Conservation (phyloP, 2,113 vertebrate genomes). For the Cochlearius cochlearius region DNA sequence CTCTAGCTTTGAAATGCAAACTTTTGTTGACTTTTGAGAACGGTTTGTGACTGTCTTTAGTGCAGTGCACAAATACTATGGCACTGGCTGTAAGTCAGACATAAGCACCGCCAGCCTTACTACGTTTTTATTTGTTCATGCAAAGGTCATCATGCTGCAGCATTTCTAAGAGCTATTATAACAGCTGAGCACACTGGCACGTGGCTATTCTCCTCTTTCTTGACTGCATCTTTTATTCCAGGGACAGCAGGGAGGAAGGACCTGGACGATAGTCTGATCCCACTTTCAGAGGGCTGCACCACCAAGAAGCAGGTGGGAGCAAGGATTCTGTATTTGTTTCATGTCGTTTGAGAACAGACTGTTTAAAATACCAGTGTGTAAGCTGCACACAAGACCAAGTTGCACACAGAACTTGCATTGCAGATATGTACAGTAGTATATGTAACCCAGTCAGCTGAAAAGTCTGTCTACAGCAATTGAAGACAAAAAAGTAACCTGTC, state of each 20-base stretch:
- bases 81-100: not conserved
- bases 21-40: not conserved
- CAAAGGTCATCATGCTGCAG: not conserved
- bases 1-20: not conserved
- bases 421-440: not conserved
- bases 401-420: not conserved
- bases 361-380: not conserved
- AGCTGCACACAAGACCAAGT: rapidly evolving
- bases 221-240: not conserved
- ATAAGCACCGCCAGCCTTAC: not conserved
- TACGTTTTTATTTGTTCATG: not conserved
- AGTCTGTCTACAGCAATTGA: not conserved
- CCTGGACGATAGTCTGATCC: not conserved
- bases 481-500: not conserved
- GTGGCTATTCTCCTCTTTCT: not conserved
- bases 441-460: not conserved
- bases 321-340: not conserved
- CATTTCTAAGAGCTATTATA: not conserved
- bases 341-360: not conserved
- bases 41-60: not conserved
- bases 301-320: not conserved
- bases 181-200: not conserved
- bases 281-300: not conserved
- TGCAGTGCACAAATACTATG: not conserved
- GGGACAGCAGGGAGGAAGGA: not conserved